A percentile compares a stretch with the other conserved stretches of the same genome.
Evolutionary conservation across 2,113 vertebrate species (phyloP).

Genomic region (Anthoscopus minutus): DNA sequence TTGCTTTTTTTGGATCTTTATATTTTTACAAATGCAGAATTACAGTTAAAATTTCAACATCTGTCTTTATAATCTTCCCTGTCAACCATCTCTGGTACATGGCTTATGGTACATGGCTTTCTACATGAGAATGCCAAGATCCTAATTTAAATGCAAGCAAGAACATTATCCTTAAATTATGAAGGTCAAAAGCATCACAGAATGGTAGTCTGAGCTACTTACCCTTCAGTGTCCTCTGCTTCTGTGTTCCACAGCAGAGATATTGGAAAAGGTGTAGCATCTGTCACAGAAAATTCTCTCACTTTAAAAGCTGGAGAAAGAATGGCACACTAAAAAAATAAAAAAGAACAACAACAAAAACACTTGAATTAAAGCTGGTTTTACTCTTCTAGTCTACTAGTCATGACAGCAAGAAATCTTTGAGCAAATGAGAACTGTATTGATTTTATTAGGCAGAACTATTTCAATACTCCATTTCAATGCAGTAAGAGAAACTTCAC

Average conservation of each 20-base stretch:
- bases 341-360: no score
- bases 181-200: not conserved
- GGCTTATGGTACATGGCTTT: not conserved
- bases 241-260: slow-evolving; percentile 77
- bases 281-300: slow-evolving; percentile 78
- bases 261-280: slow-evolving; percentile 77
- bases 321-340: slow-evolving; percentile 72
- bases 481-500: not conserved
- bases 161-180: not conserved
- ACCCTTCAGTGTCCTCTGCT: slow-evolving; percentile 77
- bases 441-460: not conserved
- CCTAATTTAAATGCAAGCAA: not conserved
- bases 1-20: not conserved
- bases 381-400: not conserved
- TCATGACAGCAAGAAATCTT: not conserved
- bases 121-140: not conserved
- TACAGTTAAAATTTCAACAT: not conserved
- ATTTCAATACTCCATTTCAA: not conserved
- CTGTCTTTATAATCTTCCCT: not conserved
- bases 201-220: slow-evolving; percentile 14
- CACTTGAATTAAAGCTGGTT: not conserved
- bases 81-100: not conserved
- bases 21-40: not conserved
- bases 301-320: slow-evolving; percentile 83
- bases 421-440: not conserved